Evolutionary conservation across 2,113 vertebrate species (phyloP).

Genomic region (Helogale parvula): DNA sequence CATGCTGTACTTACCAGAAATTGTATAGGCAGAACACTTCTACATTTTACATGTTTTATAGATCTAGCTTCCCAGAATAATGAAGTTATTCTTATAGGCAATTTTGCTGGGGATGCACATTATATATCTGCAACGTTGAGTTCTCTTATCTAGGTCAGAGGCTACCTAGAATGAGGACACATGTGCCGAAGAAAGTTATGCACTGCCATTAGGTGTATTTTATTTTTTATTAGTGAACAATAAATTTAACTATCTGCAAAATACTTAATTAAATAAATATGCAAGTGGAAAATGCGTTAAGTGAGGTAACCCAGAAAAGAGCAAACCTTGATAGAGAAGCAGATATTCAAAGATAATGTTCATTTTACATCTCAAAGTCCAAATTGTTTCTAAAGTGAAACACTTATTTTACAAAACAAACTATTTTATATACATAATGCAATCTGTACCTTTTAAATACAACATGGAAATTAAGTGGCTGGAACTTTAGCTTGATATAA

Average conservation of each 20-base stretch:
- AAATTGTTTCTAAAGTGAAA: background rate
- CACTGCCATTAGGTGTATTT: constrained; percentile 74
- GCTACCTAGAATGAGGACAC: constrained; percentile 82
- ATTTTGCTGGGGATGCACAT: constrained; percentile 84
- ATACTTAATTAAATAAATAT: constrained; percentile 81
- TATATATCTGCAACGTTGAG: constrained; percentile 82
- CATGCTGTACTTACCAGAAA: constrained; percentile 86
- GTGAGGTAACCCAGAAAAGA: constrained; percentile 54
- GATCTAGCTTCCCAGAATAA: constrained; percentile 88
- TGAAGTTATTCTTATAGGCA: constrained; percentile 85
- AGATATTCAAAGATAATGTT: constrained; percentile 49
- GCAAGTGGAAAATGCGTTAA: constrained; percentile 60
- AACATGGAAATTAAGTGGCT: constrained; percentile 53
- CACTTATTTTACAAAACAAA: background rate
- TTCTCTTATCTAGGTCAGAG: constrained; percentile 80
- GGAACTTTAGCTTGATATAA: constrained; percentile 57
- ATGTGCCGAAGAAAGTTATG: constrained; percentile 76
- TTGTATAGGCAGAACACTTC: constrained; percentile 79
- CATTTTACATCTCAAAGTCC: background rate
- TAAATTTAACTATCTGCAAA: constrained; percentile 80
- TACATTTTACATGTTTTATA: constrained; percentile 86
- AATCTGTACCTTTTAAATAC: constrained; percentile 44
- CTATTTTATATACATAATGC: background rate
- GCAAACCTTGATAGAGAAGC: constrained; percentile 50
- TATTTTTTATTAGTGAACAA: constrained; percentile 71